A percentile compares a stretch with the other conserved stretches of the same genome.
Conservation (phyloP, 2,888 invertebrate genomes). For the Lissonota sp. region DNA sequence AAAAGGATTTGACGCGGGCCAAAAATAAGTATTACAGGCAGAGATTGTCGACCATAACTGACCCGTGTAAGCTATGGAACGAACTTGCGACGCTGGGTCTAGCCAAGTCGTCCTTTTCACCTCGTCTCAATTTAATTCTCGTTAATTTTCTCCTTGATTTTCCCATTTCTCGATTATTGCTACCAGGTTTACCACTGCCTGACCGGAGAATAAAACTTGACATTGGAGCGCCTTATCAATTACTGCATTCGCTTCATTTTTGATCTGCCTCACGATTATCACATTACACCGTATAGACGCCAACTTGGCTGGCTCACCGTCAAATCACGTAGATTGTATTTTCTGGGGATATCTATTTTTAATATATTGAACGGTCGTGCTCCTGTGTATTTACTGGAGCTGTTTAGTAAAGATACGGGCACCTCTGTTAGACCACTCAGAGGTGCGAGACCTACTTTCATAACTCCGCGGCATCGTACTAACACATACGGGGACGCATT, state of each 20-base stretch:
- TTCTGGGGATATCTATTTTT: neutral
- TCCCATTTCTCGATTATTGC: slow-evolving; percentile 38
- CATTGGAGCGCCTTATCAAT: slow-evolving; percentile 10
- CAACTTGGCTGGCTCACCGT: slow-evolving; percentile 17
- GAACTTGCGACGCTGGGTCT: neutral
- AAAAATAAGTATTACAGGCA: neutral
- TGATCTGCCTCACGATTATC: slow-evolving; percentile 19
- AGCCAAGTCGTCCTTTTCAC: neutral
- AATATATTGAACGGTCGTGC: neutral
- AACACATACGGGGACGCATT: neutral
- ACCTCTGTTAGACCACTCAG: neutral
- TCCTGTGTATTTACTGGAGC: neutral
- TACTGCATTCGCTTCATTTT: slow-evolving; percentile 34
- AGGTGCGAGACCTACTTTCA: neutral
- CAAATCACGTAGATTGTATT: neutral
- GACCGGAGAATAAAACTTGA: neutral
- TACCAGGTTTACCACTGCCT: slow-evolving; percentile 25
- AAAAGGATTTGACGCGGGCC: neutral
- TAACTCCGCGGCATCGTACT: neutral
- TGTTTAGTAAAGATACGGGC: neutral
- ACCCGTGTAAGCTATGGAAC: too few relatives aligned
- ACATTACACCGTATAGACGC: slow-evolving; percentile 33
- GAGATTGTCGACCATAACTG: too few relatives aligned
- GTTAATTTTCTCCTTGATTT: neutral
- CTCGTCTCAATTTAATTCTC: neutral